Percentiles rank a stretch among this genome's conserved stretches.
Conservation (phyloP, 2,113 vertebrate genomes). For the Clupea harengus region DNA sequence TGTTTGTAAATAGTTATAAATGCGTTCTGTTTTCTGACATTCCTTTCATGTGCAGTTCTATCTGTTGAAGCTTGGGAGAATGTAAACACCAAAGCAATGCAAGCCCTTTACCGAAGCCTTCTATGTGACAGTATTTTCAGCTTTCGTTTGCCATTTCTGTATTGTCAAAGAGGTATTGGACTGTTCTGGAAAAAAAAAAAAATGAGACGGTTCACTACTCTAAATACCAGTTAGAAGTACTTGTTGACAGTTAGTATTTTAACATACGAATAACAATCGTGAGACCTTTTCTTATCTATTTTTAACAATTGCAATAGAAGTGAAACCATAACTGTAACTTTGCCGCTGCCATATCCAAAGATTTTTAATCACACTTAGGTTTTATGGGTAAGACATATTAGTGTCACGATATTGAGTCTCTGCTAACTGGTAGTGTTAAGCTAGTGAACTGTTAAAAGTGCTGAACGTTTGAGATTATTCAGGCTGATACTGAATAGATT, state of each 20-base stretch:
- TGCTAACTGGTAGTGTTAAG: slow-evolving; percentile 10
- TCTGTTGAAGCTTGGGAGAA: slow-evolving; percentile 4
- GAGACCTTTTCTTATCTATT: neutral
- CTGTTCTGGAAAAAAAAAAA: neutral
- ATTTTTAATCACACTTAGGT: neutral
- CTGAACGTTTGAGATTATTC: slow-evolving; percentile 31
- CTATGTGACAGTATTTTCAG: slow-evolving; percentile 15
- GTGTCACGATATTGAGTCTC: neutral
- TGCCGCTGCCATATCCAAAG: neutral
- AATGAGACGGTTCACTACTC: neutral
- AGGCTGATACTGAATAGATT: neutral
- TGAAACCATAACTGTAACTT: neutral
- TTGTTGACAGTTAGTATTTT: neutral
- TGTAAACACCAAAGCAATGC: slow-evolving; percentile 37
- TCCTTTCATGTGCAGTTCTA: slow-evolving; percentile 25
- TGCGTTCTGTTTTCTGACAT: neutral
- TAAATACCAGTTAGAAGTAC: neutral
- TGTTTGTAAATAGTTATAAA: neutral
- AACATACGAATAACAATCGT: neutral
- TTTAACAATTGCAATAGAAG: neutral
- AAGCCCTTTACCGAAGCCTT: slow-evolving; percentile 20
- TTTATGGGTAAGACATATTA: neutral
- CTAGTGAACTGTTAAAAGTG: slow-evolving; percentile 37
- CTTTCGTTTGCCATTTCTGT: neutral
- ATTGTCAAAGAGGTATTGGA: too few species aligned